phyloP scores from a whole-genome alignment of 1,140 invertebrate species.

The Diabrotica undecimpunctata region DNA sequence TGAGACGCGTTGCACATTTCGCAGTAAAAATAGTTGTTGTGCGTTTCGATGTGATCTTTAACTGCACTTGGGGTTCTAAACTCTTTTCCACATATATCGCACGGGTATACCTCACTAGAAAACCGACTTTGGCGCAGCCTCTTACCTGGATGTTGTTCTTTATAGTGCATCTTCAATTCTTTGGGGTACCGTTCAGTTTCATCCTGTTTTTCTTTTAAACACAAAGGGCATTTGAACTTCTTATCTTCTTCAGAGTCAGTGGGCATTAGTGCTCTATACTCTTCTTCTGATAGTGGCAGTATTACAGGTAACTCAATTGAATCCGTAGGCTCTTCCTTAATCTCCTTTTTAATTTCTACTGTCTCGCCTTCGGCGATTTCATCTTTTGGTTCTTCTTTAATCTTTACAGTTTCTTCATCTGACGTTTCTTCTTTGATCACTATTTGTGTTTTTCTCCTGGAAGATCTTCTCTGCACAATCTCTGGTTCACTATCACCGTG shows the following conservation, averaged over 20 bases:
- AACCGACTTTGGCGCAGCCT: conserved; percentile 29
- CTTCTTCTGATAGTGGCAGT: conserved; percentile 19
- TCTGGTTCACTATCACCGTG: conserved; percentile 7
- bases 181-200: conserved; percentile 26
- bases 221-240: conserved; percentile 32
- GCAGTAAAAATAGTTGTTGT: conserved; percentile 56
- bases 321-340: conserved; percentile 13
- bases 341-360: conserved; percentile 13
- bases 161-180: conserved; percentile 33
- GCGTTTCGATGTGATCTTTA: conserved; percentile 48
- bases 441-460: background rate
- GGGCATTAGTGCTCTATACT: conserved; percentile 21
- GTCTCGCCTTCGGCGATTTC: background rate
- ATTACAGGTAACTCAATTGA: conserved; percentile 7
- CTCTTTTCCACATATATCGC: conserved; percentile 62
- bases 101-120: conserved; percentile 59
- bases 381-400: conserved; percentile 13
- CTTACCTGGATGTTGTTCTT: conserved; percentile 31
- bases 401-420: background rate
- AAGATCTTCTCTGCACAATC: background rate
- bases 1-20: conserved; percentile 40
- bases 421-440: background rate
- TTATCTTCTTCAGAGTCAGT: conserved; percentile 20
- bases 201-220: conserved; percentile 25
- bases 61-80: conserved; percentile 45